Conservation (phyloP, 2,888 invertebrate genomes). For the Arctia plantaginis region DNA sequence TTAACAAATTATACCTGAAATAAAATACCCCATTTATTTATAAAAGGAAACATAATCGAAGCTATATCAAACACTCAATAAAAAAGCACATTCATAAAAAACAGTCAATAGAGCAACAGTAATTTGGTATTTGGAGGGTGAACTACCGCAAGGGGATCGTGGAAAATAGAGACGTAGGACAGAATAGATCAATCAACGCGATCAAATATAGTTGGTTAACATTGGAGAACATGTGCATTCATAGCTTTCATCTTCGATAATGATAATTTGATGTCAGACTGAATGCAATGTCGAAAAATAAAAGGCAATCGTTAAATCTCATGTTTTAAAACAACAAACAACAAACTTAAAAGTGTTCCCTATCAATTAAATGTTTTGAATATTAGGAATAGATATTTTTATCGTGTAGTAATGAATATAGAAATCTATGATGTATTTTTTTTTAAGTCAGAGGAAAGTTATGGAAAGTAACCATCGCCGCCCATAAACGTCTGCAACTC, state of each 20-base stretch:
- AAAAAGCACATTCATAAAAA: neutral
- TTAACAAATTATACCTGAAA: no score
- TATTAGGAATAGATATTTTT: no score
- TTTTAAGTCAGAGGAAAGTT: no score
- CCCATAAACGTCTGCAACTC: no score
- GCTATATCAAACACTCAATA: neutral
- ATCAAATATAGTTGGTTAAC: constrained; percentile 14
- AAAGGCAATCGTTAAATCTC: neutral
- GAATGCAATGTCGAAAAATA: neutral
- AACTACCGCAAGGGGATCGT: neutral
- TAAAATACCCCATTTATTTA: no score
- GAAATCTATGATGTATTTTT: no score
- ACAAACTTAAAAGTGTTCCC: no score
- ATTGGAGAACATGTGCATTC: constrained; percentile 8
- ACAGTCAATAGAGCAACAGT: neutral
- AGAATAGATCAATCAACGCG: constrained; percentile 20
- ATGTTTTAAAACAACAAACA: neutral
- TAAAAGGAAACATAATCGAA: neutral
- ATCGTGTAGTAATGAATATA: no score
- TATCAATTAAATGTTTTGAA: no score
- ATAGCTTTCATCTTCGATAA: neutral
- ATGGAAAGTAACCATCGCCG: no score
- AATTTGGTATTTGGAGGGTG: constrained; percentile 15
- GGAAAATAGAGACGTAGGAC: constrained; percentile 4
- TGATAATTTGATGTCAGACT: neutral